Percentiles rank a stretch among this genome's conserved stretches.
Evolutionary conservation across 2,113 vertebrate species (phyloP).

Genomic region (Calidris pygmaea): DNA sequence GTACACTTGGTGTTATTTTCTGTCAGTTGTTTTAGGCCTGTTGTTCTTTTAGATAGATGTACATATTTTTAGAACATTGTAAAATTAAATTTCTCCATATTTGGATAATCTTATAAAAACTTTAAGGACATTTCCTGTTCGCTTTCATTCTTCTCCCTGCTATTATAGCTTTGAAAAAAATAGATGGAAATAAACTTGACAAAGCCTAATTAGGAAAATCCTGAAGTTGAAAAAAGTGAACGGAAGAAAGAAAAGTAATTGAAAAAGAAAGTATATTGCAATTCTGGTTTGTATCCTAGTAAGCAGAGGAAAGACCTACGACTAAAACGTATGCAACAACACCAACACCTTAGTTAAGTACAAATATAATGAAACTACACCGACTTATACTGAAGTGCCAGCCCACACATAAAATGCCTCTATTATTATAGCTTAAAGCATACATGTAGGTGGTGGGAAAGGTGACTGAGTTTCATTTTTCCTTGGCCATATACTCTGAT

Average conservation of each 20-base stretch:
- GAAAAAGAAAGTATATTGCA: background rate
- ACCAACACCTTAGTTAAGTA: background rate
- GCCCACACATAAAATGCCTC: background rate
- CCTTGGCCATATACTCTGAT: background rate
- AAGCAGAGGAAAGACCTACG: background rate
- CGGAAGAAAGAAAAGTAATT: background rate
- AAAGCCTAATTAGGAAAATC: background rate
- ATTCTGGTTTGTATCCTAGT: background rate
- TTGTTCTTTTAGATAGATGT: background rate
- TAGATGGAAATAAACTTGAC: background rate
- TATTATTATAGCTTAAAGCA: slow-evolving; percentile 30
- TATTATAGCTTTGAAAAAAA: background rate
- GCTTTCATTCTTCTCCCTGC: background rate
- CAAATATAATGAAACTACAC: background rate
- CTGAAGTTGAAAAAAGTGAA: background rate
- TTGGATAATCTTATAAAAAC: background rate
- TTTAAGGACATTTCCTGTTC: background rate
- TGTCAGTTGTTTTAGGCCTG: background rate
- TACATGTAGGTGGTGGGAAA: slow-evolving; percentile 9
- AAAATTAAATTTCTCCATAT: background rate
- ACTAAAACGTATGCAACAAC: background rate
- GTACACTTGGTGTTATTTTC: background rate
- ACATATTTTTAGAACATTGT: background rate
- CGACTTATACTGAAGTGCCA: background rate
- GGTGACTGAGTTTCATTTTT: slow-evolving; percentile 41